Evolutionary conservation across 2,113 vertebrate species (phyloP).

Genomic region (Ochotona princeps): DNA sequence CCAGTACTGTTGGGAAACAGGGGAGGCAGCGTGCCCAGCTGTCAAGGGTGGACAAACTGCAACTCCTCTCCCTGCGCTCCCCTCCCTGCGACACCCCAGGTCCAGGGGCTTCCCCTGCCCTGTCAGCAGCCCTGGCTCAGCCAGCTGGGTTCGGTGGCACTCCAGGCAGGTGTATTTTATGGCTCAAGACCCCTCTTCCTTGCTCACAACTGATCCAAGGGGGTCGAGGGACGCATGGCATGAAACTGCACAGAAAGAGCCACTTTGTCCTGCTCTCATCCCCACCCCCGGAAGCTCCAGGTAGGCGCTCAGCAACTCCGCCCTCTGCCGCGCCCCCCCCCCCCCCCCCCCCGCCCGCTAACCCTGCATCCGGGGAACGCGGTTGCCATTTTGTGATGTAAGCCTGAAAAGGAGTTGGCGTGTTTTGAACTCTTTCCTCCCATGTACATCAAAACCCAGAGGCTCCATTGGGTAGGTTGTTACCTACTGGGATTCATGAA

Average conservation of each 20-base stretch:
- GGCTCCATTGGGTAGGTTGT: background rate
- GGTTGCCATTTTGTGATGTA: background rate
- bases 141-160: background rate
- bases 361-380: background rate
- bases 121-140: background rate
- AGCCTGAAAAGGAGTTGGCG: background rate
- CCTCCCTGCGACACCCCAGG: too few relatives aligned
- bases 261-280: background rate
- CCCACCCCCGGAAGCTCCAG: background rate
- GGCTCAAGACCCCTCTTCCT: background rate
- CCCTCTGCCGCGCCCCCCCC: too few relatives aligned
- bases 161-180: background rate
- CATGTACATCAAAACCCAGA: background rate
- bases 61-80: too few relatives aligned
- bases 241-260: background rate
- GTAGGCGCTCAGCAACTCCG: too few relatives aligned
- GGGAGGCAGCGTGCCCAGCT: too few relatives aligned
- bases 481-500: background rate
- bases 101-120: background rate
- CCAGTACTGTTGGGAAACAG: rapidly evolving
- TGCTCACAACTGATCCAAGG: background rate
- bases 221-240: background rate
- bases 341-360: rapidly evolving
- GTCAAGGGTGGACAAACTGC: too few relatives aligned
- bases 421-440: background rate